Base-by-base conservation (phyloP, 2,888 invertebrate species). In the Diplazon laetatorius region DNA sequence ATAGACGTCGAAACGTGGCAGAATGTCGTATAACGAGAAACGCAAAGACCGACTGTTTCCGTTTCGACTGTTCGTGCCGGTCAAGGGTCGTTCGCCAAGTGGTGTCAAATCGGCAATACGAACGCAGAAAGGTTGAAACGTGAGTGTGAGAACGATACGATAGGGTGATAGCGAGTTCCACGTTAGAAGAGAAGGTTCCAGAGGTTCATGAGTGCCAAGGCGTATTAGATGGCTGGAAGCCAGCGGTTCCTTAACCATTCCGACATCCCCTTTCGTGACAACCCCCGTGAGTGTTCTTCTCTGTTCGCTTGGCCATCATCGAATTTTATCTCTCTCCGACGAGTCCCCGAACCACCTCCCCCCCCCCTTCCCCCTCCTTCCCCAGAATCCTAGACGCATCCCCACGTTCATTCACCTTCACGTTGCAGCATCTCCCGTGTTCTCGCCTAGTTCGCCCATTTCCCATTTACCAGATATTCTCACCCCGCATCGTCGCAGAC, bases 221-320 rank as follows among this genome's bases (percentile, higher is more conserved):
- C 80, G 84, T 85, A 86, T 87, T 84, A 85, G 85, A 85, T 87
- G 86, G 86, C 86, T 79, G 39, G 52, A 72, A 83, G 87, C 87
- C 87, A 88, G 86, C 82, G 82, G 80, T 81, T 83, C 83, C 87
- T 85, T 86, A n/a, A 83, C 82, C 78, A 59, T 79, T 76, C 81
- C 69, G 71, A 60, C 80, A 65, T n/a, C 70, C 81, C 82, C 82
- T 55, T 80, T 82, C 76, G 76, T 75, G 62, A 72, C 57, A 39
- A 44, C 46, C 60, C 44, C 37, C 18, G 16, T n/a, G 50, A 25
- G 39, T 37, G 48, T 37, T 55, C 59, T 68, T 25, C 57, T 62
- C 63, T 14, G 12, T 39, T 22, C 63, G 37, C 57, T n/a, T 59
- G 59, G 59, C 66, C 73, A 66, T 66, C 65, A 42, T 30, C 1